Conservation (phyloP, 2,797 vertebrate genomes). For the Corythornis leucogaster region DNA sequence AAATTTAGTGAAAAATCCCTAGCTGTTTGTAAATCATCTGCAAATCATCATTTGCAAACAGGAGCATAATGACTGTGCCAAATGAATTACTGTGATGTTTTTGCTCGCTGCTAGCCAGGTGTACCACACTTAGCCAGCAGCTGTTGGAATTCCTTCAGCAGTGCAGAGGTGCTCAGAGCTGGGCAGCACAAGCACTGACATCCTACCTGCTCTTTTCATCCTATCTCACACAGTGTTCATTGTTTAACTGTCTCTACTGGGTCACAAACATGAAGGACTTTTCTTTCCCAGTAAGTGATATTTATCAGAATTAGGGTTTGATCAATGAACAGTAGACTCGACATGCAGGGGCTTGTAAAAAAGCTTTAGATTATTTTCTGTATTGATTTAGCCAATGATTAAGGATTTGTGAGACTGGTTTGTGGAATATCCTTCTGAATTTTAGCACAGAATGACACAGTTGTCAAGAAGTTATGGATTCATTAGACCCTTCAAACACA, state of each 20-base stretch:
- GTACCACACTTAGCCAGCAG: slow-evolving; percentile 44
- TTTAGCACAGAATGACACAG: not conserved
- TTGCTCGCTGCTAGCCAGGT: slow-evolving; percentile 54
- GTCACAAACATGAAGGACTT: not conserved
- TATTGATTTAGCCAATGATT: not conserved
- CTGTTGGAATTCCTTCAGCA: slow-evolving; percentile 58
- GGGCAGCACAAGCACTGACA: not conserved
- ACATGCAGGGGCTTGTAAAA: not conserved
- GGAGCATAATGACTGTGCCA: slow-evolving; percentile 59
- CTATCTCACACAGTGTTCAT: not conserved
- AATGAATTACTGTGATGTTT: slow-evolving; percentile 50
- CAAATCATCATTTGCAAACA: slow-evolving; percentile 71
- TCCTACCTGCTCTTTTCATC: not conserved
- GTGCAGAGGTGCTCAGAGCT: not conserved
- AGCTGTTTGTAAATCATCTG: slow-evolving; percentile 70
- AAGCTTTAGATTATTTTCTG: not conserved
- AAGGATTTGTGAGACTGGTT: not conserved
- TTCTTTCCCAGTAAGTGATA: not conserved
- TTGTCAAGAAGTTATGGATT: not conserved
- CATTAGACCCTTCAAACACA: not conserved
- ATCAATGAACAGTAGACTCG: not conserved
- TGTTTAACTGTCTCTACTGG: not conserved
- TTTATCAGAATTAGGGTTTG: not conserved
- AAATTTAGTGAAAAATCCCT: slow-evolving; percentile 70
- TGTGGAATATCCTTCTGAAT: not conserved